Base-by-base conservation (phyloP, 2,797 vertebrate species). In the Nannoperca australis region DNA sequence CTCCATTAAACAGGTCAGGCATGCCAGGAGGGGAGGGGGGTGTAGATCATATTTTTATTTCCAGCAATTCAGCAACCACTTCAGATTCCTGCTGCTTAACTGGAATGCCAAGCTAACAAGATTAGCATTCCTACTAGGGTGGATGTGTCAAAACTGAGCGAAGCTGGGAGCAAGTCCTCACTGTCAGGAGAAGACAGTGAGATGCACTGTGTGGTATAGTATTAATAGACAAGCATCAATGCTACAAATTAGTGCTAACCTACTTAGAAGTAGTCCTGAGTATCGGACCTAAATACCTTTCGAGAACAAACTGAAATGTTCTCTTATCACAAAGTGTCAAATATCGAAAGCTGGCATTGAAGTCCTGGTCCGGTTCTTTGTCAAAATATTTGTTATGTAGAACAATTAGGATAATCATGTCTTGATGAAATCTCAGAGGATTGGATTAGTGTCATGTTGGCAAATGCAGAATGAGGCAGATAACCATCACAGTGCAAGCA, bases 51-150 rank as follows among this genome's bases (percentile, higher is more conserved):
- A 60, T 75, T 80, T 90, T 66, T 67, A 66, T 80, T 81, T 87
- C 58, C 78, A 85, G 81, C 65, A 58, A 79, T 83, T 87, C 38
- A 82, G 71, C 54, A 66, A 47, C 47, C 63, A 40, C 56, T 60
- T 30, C 53, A 73, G 67, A 78, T 76, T 89, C 79, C 72, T 54
- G 69, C 60, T 73, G 70, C 74, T 78, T 53, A 78, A 62, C 76
- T 76, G 76, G 81, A 89, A 85, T 84, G 80, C 65, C 71, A 68
- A 70, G 69, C 78, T 89, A 85, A 89, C 63, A 32, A 65, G 81
- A 86, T 91, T 74, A 89, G 67, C 77, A 85, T 86, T 85, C 53
- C 64, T 56, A 38, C 38, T 32, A 24, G 15, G 27, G 54, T 15
- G 30, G 53, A 17, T 13, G 56, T 47, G 70, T 73, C 56, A 70